Percentiles rank a stretch among this genome's conserved stretches.
phyloP scores from a whole-genome alignment of 2,888 invertebrate genomes.

The Gasteruption jaculator region DNA sequence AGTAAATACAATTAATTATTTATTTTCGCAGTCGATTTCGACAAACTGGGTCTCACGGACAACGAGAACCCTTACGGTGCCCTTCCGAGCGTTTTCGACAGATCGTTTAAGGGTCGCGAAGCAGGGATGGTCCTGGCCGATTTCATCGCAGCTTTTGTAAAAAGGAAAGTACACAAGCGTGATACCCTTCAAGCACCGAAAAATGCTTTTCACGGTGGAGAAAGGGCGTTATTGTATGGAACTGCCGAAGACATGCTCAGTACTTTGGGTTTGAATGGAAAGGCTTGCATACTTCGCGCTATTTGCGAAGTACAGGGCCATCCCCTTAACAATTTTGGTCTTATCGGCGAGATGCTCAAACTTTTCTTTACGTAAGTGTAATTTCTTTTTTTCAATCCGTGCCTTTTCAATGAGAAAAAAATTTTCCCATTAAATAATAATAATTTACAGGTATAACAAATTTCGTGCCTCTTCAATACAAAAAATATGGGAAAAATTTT shows the following conservation, averaged over 20 bases:
- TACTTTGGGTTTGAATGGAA: conserved; percentile 78
- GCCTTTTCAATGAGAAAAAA: neutral
- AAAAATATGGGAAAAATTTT: too few relatives aligned
- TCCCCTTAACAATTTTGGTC: conserved; percentile 71
- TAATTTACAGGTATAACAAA: neutral
- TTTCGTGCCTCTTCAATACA: conserved; percentile 6
- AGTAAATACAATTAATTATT: too few relatives aligned
- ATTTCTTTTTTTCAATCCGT: neutral
- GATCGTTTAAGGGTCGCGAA: conserved; percentile 63
- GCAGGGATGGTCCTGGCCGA: conserved; percentile 68
- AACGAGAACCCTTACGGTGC: conserved; percentile 83
- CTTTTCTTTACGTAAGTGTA: conserved; percentile 73
- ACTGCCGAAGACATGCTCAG: conserved; percentile 75
- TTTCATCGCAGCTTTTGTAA: conserved; percentile 69
- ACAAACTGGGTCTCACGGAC: conserved; percentile 80
- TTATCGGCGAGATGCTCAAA: conserved; percentile 77
- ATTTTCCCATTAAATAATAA: neutral
- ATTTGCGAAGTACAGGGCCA: conserved; percentile 85
- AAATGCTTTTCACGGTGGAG: conserved; percentile 73
- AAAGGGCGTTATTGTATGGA: conserved; percentile 74
- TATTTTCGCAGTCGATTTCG: conserved; percentile 69
- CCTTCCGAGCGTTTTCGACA: conserved; percentile 68
- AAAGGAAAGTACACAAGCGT: conserved; percentile 57
- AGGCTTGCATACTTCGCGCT: conserved; percentile 74
- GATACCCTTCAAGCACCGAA: conserved; percentile 50